phyloP scores from a whole-genome alignment of 2,888 invertebrate species.

The Tuta absoluta region DNA sequence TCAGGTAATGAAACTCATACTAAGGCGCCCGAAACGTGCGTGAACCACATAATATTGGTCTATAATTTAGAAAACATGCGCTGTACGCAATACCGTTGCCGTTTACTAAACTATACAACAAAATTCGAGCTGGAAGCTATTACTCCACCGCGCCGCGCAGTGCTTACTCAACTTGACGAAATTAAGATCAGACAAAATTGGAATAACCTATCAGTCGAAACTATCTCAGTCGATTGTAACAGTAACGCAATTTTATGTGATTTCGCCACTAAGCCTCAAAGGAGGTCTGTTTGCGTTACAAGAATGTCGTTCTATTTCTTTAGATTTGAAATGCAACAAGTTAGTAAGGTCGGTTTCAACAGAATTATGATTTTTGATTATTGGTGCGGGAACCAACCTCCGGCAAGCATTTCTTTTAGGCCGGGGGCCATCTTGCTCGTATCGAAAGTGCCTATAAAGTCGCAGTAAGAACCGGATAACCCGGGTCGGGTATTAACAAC shows the following conservation, averaged over 20 bases:
- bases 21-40: conserved; percentile 50
- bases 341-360: not conserved
- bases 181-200: conserved; percentile 63
- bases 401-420: conserved; percentile 55
- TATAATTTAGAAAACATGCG: conserved; percentile 64
- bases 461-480: conserved; percentile 30
- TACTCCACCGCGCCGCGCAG: conserved; percentile 62
- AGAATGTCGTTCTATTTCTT: conserved; percentile 30
- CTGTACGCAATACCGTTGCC: conserved; percentile 72
- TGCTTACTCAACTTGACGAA: conserved; percentile 68
- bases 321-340: not conserved
- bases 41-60: conserved; percentile 69
- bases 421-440: conserved; percentile 58
- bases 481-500: conserved; percentile 42
- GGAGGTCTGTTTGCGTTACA: conserved; percentile 29
- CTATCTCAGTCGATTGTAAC: conserved; percentile 34
- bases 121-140: conserved; percentile 72
- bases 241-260: not conserved
- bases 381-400: conserved; percentile 33
- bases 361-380: conserved; percentile 27
- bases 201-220: conserved; percentile 43
- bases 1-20: not conserved
- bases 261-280: conserved; percentile 23
- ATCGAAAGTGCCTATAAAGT: conserved; percentile 29
- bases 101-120: conserved; percentile 78